These are phyloP conservation scores for Acronicta psi DNA, from an alignment of 2,888 invertebrate species.

Conservation along the genomic window DNA sequence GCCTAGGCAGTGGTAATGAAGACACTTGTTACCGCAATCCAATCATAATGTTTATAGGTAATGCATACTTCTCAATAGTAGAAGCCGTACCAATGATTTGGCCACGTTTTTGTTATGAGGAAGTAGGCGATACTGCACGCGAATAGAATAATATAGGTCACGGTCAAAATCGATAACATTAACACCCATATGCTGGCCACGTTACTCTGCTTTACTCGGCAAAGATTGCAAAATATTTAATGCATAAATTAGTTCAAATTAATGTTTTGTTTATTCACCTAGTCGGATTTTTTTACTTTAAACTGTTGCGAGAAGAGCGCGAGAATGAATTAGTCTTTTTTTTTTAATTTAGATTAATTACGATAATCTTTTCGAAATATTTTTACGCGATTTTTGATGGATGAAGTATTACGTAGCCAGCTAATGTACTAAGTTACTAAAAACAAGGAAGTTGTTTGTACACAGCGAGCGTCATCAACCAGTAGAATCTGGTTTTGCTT, in stretches of 20 bases:
- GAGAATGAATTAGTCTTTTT: conserved; percentile 5
- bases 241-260: too few relatives aligned
- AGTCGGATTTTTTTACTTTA: too few relatives aligned
- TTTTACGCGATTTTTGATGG: too few relatives aligned
- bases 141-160: conserved; percentile 67
- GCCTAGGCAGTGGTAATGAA: conserved; percentile 39
- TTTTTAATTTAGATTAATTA: too few relatives aligned
- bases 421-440: conserved; percentile 32
- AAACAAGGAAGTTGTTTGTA: conserved; percentile 60
- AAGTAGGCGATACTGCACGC: conserved; percentile 44
- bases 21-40: conserved; percentile 39
- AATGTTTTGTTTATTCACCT: too few relatives aligned
- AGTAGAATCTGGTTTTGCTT: conserved; percentile 29
- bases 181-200: conserved; percentile 46
- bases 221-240: too few relatives aligned
- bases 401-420: conserved; percentile 8
- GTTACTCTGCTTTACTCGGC: too few relatives aligned
- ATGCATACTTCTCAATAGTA: conserved; percentile 35
- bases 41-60: conserved; percentile 30
- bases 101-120: conserved; percentile 32
- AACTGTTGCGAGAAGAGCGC: conserved; percentile 17
- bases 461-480: conserved; percentile 32
- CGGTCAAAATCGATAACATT: conserved; percentile 69
- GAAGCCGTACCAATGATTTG: conserved; percentile 26
- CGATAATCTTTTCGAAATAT: too few relatives aligned